Base-by-base conservation (phyloP, 2,797 vertebrate species). In the Pygocentrus nattereri region DNA sequence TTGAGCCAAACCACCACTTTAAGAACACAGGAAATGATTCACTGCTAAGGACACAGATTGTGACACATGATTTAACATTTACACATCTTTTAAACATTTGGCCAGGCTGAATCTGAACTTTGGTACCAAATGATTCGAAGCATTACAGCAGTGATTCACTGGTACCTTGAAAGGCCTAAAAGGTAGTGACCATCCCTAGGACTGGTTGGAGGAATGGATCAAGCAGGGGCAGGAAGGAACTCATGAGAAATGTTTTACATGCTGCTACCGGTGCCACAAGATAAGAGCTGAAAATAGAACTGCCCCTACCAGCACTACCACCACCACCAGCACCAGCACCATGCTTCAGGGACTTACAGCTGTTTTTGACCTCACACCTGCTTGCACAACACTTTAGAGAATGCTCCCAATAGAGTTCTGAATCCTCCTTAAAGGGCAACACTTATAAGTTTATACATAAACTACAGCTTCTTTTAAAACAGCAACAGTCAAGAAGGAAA, bases 221-320 rank as follows among this genome's bases (percentile, higher is more conserved):
- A 30, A 11, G 12, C 4, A n/a, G n/a, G 0, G 31, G 16, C 56
- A 73, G 44, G 69, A 80, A 44, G 59, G 21, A 56, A 21, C 41
- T 74, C 73, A 64, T 90, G 85, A 87, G 83, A 85, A 69, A 83
- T 30, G 90, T 90, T 91, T 91, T 90, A 91, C 88, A 84, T 88
- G 73, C 41, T 50, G 21, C 6, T 86, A 88, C 87, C 86, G 90
- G 84, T 83, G 89, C 87, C 89, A 86, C 84, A 86, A 85, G 89
- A 88, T 62, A 67, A 70, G 78, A 50, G 76, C 91, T 90, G 87
- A 92, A 91, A 92, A 93, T 89, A 91, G 49, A 41, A 83, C 65
- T 1, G 41, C 10, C 47, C n/a, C 34, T 50, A 70, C 44, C 41
- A 25, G 47, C 58, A 10, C 21, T 11, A 30, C 27, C 47, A 31